These are phyloP conservation scores for Hozukius guyotensis DNA, from an alignment of 2,797 vertebrate genomes.

Conservation along the genomic window DNA sequence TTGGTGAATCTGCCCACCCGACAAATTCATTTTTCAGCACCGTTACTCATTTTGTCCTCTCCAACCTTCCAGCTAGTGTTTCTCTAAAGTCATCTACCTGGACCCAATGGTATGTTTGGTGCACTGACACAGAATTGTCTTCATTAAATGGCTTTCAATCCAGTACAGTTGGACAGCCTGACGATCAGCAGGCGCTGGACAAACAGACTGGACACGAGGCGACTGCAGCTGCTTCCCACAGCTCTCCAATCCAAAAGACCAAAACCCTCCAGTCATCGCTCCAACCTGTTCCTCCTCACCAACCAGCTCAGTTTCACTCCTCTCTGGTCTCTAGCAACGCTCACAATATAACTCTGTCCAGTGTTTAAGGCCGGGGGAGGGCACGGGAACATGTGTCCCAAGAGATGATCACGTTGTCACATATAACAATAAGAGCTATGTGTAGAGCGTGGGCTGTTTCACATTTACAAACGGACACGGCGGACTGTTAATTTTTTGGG, in stretches of 20 bases:
- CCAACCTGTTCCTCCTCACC: constrained; percentile 49
- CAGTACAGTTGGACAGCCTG: constrained; percentile 33
- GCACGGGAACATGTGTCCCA: neutral
- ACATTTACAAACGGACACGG: neutral
- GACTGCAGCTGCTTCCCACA: constrained; percentile 50
- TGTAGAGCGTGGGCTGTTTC: neutral
- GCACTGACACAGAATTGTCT: neutral
- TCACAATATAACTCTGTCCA: neutral
- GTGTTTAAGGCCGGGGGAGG: neutral
- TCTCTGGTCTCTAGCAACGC: neutral
- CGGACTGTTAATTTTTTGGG: neutral
- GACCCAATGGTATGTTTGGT: neutral
- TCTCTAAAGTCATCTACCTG: neutral
- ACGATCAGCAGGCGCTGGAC: constrained; percentile 54
- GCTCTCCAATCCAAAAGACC: constrained; percentile 24
- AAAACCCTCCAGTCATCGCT: constrained; percentile 38
- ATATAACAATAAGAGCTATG: neutral
- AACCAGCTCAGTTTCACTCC: constrained; percentile 18
- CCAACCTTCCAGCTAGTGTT: neutral
- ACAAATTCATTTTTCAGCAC: neutral
- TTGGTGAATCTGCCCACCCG: neutral
- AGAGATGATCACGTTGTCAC: neutral
- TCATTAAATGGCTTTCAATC: constrained; percentile 24
- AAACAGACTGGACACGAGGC: constrained; percentile 54
- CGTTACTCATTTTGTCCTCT: neutral